Evolutionary conservation across 2,888 invertebrate genomes (phyloP).

Genomic region (Drosophila antonietae): DNA sequence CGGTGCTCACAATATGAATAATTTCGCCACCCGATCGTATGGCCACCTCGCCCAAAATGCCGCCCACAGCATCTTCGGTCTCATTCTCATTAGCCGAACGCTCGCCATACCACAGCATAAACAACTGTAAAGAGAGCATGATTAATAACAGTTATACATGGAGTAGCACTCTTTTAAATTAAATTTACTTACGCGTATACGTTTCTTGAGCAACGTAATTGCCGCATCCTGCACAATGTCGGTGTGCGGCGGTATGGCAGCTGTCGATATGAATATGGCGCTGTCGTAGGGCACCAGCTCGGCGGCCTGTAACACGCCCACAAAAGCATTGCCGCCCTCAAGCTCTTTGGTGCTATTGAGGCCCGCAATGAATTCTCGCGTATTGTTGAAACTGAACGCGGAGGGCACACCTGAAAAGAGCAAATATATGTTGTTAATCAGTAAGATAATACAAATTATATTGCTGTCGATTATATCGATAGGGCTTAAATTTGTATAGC

Average conservation of each 20-base stretch:
- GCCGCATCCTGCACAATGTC: constrained; percentile 85
- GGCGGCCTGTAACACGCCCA: constrained; percentile 87
- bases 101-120: constrained; percentile 85
- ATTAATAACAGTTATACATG: neutral
- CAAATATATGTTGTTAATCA: neutral
- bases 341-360: constrained; percentile 83
- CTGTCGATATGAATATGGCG: constrained; percentile 87
- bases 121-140: constrained; percentile 80
- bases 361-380: constrained; percentile 83
- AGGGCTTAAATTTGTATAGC: too few relatives aligned
- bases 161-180: neutral
- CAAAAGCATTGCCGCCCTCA: constrained; percentile 86
- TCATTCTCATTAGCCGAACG: constrained; percentile 83
- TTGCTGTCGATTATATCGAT: neutral
- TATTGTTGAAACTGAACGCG: constrained; percentile 84
- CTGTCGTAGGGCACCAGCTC: constrained; percentile 88
- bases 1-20: constrained; percentile 83
- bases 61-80: constrained; percentile 83
- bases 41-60: constrained; percentile 85
- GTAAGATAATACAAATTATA: neutral
- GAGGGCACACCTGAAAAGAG: constrained; percentile 78
- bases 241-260: constrained; percentile 86
- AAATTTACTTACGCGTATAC: constrained; percentile 84
- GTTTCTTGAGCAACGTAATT: constrained; percentile 84
- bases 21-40: constrained; percentile 85